A percentile compares a stretch with the other conserved stretches of the same genome.
phyloP scores from a whole-genome alignment of 2,888 invertebrate genomes.

The Drosophila glabriapex region DNA sequence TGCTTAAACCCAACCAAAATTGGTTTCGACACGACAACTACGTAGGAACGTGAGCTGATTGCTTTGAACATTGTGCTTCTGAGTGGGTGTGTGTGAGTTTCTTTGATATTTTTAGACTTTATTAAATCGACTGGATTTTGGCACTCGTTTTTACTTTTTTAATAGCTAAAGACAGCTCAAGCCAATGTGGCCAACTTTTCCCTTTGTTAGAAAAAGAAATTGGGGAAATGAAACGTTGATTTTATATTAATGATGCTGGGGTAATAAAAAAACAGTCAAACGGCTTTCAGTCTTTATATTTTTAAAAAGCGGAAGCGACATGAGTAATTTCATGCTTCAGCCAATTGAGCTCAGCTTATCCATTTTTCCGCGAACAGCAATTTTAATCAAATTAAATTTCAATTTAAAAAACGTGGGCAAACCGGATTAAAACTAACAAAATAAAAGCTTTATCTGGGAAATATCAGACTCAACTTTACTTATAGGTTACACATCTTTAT shows the following conservation, averaged over 20 bases:
- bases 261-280: not conserved
- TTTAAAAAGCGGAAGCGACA: not conserved
- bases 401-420: not conserved
- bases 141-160: conserved; percentile 1
- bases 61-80: not conserved
- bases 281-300: not conserved
- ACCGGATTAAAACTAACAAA: not conserved
- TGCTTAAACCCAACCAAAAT: conserved; percentile 60
- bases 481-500: rapidly evolving
- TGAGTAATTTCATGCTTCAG: not conserved
- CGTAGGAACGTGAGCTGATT: conserved; percentile 23
- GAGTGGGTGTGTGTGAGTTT: not conserved
- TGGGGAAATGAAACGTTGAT: not conserved
- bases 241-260: not conserved
- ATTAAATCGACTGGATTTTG: conserved; percentile 69
- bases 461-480: not conserved
- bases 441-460: not conserved
- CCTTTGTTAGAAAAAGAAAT: not conserved
- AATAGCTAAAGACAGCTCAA: not conserved
- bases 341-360: not conserved
- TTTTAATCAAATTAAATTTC: not conserved
- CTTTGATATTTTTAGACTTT: conserved; percentile 46
- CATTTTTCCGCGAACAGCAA: not conserved
- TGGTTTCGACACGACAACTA: conserved; percentile 43
- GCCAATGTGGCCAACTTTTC: not conserved